Evolutionary conservation across 2,113 vertebrate genomes (phyloP).

Genomic region (Myanophis thanlyinensis): DNA sequence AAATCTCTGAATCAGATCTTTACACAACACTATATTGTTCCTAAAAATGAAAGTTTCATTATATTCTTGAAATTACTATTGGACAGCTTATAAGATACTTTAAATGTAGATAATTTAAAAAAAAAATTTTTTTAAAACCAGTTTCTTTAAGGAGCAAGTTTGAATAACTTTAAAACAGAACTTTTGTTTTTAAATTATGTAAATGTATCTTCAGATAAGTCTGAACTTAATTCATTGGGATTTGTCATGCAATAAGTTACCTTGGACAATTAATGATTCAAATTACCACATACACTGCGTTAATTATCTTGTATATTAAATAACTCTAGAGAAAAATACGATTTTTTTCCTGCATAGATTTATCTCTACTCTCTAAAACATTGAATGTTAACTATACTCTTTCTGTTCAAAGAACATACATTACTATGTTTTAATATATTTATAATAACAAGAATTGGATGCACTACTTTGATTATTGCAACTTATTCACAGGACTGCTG

Average conservation of each 20-base stretch:
- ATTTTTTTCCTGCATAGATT: accelerated
- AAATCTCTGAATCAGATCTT: background rate
- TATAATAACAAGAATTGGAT: background rate
- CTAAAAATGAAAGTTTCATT: background rate
- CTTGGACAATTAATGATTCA: constrained; percentile 31
- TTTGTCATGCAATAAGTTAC: constrained; percentile 6
- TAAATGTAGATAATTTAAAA: background rate
- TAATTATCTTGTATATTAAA: constrained; percentile 40
- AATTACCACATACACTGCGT: constrained; percentile 38
- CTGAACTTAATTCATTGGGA: background rate
- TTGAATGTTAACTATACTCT: background rate
- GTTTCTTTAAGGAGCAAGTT: background rate
- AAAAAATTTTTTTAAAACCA: background rate
- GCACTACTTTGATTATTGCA: background rate
- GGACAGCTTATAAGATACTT: background rate
- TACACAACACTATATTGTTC: background rate
- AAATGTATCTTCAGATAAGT: background rate
- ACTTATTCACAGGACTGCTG: constrained; percentile 26
- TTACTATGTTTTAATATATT: background rate
- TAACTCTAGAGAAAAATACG: background rate
- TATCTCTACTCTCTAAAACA: background rate
- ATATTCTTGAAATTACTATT: background rate
- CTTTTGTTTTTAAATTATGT: background rate
- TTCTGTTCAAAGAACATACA: background rate
- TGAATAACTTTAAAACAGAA: background rate